A percentile compares a stretch with the other conserved stretches of the same genome.
Conservation (phyloP, 1,140 invertebrate genomes). For the Papilio polyxenes region DNA sequence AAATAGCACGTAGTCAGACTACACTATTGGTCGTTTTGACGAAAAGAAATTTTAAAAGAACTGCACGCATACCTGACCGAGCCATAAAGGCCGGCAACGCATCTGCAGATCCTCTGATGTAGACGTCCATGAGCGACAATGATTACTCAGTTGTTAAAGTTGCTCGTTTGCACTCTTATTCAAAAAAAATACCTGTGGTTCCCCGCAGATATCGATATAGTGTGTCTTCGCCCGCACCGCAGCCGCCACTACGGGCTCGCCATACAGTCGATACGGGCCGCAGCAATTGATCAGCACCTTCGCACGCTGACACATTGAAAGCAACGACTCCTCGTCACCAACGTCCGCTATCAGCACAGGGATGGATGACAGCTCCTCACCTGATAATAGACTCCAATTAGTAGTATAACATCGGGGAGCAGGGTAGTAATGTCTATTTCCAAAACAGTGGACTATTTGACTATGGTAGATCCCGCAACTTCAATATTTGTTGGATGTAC, state of each 20-base stretch:
- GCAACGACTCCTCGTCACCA: constrained; percentile 85
- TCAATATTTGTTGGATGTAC: no score
- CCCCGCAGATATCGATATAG: constrained; percentile 95
- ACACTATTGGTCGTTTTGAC: no score
- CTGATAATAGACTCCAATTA: constrained; percentile 62
- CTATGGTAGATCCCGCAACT: no score
- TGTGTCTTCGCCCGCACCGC: constrained; percentile 91
- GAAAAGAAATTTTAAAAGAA: no score
- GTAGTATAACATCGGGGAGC: not conserved
- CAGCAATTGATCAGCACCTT: constrained; percentile 92
- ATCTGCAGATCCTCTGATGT: no score
- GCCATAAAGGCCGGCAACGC: no score
- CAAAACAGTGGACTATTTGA: no score
- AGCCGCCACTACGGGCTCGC: constrained; percentile 95
- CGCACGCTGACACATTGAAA: constrained; percentile 87
- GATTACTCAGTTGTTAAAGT: no score
- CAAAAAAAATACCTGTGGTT: constrained; percentile 84
- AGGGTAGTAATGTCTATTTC: not conserved
- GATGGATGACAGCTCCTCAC: constrained; percentile 82
- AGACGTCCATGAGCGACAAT: no score
- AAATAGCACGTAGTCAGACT: no score
- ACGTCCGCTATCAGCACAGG: constrained; percentile 90
- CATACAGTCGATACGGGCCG: constrained; percentile 94
- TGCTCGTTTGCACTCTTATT: no score
- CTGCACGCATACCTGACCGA: no score